Evolutionary conservation across 2,888 invertebrate species (phyloP), one percentile per base, ranked within the genome.

Genomic region (Gastracanthus pulcherrimus): DNA sequence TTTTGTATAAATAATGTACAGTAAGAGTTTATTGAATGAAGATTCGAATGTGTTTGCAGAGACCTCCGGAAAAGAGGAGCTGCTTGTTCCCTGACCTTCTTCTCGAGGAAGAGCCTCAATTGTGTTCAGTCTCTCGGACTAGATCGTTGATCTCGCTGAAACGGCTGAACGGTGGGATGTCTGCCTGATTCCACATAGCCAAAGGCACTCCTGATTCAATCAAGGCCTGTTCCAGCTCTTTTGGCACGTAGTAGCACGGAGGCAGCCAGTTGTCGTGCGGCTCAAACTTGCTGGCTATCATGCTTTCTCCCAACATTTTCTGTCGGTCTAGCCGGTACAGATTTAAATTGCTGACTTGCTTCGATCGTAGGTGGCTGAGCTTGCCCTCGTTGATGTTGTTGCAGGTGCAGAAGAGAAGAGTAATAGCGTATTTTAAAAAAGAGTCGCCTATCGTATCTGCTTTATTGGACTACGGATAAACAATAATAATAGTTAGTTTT

Each of bases 391-490:
- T 99, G n/a, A 99, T 98, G 85, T 97, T 96, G 26, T 98, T 97
- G 89, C 98, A 98, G 0, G 96, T 96, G 90, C 98, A 98, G 92
- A 98, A 99, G 80, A 99, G 93, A 0, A 98, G 98, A 0, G 99
- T 99, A 82, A 99, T 98, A 7, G 99, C 99, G 91, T 98, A 99
- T 92, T 99, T 99, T 0, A 99, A 93, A 91, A 98, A 98, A 0
- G 99, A 99, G 93, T 99, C 99, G 0, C 99, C 99, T 60, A 99
- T 98, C 0, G 99, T 99, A n/a, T n/a, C n/a, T n/a, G n/a, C n/a
- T n/a, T n/a, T n/a, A n/a, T n/a, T n/a, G n/a, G n/a, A n/a, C n/a
- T n/a, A n/a, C n/a, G n/a, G n/a, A n/a, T n/a, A n/a, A n/a, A n/a
- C n/a, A n/a, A n/a, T n/a, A n/a, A n/a, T n/a, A n/a, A n/a, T n/a